These are phyloP conservation scores for Copidosoma floridanum DNA, from an alignment of 1,140 invertebrate genomes.

Conservation along the genomic window DNA sequence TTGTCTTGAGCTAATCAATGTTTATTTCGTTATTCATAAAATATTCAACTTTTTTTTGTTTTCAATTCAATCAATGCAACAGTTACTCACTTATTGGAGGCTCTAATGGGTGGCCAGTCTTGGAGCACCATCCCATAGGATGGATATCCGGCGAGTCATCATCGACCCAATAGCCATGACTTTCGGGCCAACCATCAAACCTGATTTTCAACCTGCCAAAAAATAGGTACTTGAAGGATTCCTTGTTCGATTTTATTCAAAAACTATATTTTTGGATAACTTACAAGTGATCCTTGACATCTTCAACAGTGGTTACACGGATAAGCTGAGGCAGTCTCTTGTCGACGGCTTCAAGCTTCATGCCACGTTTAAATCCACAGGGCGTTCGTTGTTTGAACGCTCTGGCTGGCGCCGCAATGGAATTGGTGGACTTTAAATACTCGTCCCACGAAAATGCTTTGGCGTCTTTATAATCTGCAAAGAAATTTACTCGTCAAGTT, in stretches of 20 bases:
- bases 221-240: neutral
- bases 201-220: conserved; percentile 70
- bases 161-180: conserved; percentile 86
- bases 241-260: neutral
- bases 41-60: too few relatives aligned
- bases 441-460: conserved; percentile 80
- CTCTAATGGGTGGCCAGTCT: conserved; percentile 84
- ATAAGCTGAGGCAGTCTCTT: conserved; percentile 79
- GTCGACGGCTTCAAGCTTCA: conserved; percentile 91
- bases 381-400: conserved; percentile 79
- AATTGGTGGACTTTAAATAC: conserved; percentile 77
- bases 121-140: conserved; percentile 86
- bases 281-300: conserved; percentile 68
- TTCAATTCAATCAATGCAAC: too few relatives aligned
- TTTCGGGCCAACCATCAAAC: conserved; percentile 88
- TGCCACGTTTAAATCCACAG: conserved; percentile 79
- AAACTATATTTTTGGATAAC: conserved; percentile 20
- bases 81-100: conserved; percentile 64
- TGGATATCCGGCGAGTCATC: conserved; percentile 89
- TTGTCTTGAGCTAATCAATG: conserved; percentile 62
- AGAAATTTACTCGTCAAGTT: too few relatives aligned
- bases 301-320: conserved; percentile 80
- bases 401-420: conserved; percentile 74
- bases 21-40: too few relatives aligned
- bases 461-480: conserved; percentile 68